Conservation (phyloP, 1,140 invertebrate species). For the Contarinia nasturtii region DNA sequence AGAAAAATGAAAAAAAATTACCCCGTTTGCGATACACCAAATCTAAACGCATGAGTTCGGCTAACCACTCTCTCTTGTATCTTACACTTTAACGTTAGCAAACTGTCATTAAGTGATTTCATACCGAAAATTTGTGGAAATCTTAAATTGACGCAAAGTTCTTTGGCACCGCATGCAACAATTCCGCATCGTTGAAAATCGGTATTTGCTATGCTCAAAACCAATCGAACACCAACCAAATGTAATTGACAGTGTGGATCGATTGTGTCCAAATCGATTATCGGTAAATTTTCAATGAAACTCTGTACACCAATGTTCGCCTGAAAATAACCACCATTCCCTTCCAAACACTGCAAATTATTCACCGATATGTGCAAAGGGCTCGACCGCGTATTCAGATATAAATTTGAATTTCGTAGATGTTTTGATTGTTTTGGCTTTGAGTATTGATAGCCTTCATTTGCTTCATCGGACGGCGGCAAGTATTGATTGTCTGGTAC, state of each 20-base stretch:
- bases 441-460: too few species aligned
- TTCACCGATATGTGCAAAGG: conserved; percentile 12
- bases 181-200: conserved; percentile 24
- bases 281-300: conserved; percentile 13
- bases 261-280: conserved; percentile 11
- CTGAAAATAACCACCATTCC: conserved; percentile 14
- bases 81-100: conserved; percentile 38
- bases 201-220: conserved; percentile 13
- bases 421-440: too few species aligned
- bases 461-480: too few species aligned
- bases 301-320: conserved; percentile 17
- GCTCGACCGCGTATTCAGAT: too few species aligned
- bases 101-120: conserved; percentile 36
- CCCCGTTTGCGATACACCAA: conserved; percentile 25
- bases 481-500: too few species aligned
- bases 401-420: too few species aligned
- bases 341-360: conserved; percentile 19
- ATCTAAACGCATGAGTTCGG: conserved; percentile 29
- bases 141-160: conserved; percentile 34
- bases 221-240: conserved; percentile 11
- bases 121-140: conserved; percentile 38
- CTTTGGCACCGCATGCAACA: conserved; percentile 14
- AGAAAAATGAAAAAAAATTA: conserved; percentile 9
- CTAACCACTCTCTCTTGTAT: conserved; percentile 34
- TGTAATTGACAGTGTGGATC: conserved; percentile 16